Base-by-base conservation (phyloP, 1,140 invertebrate genomes). In the Musca vetustissima region DNA sequence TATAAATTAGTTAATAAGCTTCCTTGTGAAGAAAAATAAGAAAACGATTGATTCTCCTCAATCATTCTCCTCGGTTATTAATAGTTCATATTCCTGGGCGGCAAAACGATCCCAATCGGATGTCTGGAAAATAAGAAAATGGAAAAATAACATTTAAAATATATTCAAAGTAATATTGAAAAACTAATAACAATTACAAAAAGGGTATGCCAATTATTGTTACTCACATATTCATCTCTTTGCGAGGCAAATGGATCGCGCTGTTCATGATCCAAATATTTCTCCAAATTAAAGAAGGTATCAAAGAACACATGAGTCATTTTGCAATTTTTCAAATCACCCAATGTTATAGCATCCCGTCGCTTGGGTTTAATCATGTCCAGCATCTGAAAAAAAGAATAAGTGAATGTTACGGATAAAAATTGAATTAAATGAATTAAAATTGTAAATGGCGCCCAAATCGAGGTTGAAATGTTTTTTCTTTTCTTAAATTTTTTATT, bases 221-320 rank as follows among this genome's bases (percentile, higher is more conserved):
- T 67, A 75, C 73, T 74, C 71, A 83, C 80, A 68, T 88, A 88
- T 82, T 93, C 91, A 71, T 94, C 90, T 55, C 92, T 85, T 70
- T 92, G 91, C 21, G 95, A 95, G 9, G 96, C 95, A 84, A 99
- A 98, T 19, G 97, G 97, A 89, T 99, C 98, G 57, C 95, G 88
- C 79, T 99, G 97, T 81, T 99, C 98, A 84, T 99, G 97, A 84
- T 98, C 96, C 70, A 99, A 86, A 85, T 98, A 99, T 84, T 99
- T 99, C 82, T 99, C 96, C 69, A 99, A 86, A 85, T 99, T 99
- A 85, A 99, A 98, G 89, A 99, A 99, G 0, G 98, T 99, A 83
- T 99, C 98, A 83, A 97, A 99, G 85, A 99, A 98, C 71, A 98
- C 94, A 8, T 96, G 91, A 11, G 95, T 96, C 89, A 98, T 92